These are phyloP conservation scores for Leucozona laternaria DNA, from an alignment of 2,888 invertebrate species.

Conservation along the genomic window DNA sequence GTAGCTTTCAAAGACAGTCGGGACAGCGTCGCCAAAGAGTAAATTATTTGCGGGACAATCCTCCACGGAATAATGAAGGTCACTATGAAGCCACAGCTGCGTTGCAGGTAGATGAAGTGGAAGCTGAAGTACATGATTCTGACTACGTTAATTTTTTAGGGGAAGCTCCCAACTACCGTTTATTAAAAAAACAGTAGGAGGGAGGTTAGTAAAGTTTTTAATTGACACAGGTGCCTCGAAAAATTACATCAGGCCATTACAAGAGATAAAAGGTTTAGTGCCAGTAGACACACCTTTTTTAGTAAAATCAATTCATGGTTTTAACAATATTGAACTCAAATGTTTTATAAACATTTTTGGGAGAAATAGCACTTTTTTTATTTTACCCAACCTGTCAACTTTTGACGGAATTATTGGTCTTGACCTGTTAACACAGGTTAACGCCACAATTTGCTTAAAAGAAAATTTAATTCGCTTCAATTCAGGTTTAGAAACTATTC, in stretches of 20 bases:
- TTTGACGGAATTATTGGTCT: not conserved
- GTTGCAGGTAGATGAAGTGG: slow-evolving; percentile 20
- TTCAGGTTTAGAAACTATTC: too few species aligned
- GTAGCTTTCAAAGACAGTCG: slow-evolving; percentile 39
- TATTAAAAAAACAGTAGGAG: slow-evolving; percentile 52
- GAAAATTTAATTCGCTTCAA: too few species aligned
- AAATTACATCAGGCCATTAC: slow-evolving; percentile 27
- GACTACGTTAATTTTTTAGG: slow-evolving; percentile 61
- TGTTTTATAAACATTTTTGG: not conserved
- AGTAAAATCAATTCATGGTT: slow-evolving; percentile 1
- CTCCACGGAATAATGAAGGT: slow-evolving; percentile 1
- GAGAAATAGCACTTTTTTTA: not conserved
- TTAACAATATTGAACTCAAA: not conserved
- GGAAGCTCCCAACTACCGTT: slow-evolving; percentile 56
- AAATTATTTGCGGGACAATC: slow-evolving; percentile 50
- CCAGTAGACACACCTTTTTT: not conserved
- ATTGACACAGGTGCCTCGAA: slow-evolving; percentile 65
- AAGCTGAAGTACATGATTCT: slow-evolving; percentile 21
- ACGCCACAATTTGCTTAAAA: too few species aligned
- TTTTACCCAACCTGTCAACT: slow-evolving; percentile 1
- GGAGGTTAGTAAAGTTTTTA: slow-evolving; percentile 26
- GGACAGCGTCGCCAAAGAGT: slow-evolving; percentile 62
- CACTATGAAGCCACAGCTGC: slow-evolving; percentile 10
- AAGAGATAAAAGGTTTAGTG: not conserved
- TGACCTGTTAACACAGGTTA: too few species aligned